Percentiles rank a stretch among this genome's conserved stretches.
phyloP scores from a whole-genome alignment of 2,888 invertebrate genomes.

The Oxyscelio sp. region DNA sequence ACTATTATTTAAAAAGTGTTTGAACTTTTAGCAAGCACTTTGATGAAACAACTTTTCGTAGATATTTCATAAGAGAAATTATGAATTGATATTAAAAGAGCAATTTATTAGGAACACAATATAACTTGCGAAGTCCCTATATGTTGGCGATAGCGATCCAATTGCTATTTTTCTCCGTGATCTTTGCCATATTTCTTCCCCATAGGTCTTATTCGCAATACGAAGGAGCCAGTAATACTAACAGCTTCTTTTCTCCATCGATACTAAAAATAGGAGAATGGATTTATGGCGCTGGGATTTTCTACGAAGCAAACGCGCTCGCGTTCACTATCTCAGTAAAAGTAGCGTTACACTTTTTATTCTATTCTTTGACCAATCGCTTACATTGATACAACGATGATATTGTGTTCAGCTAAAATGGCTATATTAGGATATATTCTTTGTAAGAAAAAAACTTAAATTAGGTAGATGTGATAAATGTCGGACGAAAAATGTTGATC shows the following conservation, averaged over 20 bases:
- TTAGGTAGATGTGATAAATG: background rate
- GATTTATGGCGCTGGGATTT: conserved; percentile 67
- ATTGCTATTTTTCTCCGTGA: conserved; percentile 33
- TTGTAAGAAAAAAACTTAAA: background rate
- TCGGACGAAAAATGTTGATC: background rate
- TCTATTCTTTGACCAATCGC: conserved; percentile 27
- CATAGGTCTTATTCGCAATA: conserved; percentile 50
- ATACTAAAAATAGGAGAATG: conserved; percentile 68
- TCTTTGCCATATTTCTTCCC: conserved; percentile 60
- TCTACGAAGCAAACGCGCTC: conserved; percentile 27
- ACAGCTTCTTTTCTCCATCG: conserved; percentile 65
- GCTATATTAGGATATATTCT: conserved; percentile 28
- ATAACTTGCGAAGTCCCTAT: conserved; percentile 14
- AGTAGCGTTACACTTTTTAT: conserved; percentile 39
- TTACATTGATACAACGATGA: conserved; percentile 19
- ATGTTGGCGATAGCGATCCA: conserved; percentile 53
- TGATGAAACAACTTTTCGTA: too few species aligned
- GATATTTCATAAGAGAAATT: conserved; percentile 18
- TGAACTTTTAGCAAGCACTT: too few species aligned
- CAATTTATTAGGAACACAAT: conserved; percentile 30
- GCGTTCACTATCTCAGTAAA: conserved; percentile 46
- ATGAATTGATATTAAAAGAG: conserved; percentile 29
- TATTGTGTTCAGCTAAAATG: conserved; percentile 15
- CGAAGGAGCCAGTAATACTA: conserved; percentile 50
- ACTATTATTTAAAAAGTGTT: too few species aligned